Conservation (phyloP, 2,113 vertebrate genomes). For the Colistium nudipinnis region DNA sequence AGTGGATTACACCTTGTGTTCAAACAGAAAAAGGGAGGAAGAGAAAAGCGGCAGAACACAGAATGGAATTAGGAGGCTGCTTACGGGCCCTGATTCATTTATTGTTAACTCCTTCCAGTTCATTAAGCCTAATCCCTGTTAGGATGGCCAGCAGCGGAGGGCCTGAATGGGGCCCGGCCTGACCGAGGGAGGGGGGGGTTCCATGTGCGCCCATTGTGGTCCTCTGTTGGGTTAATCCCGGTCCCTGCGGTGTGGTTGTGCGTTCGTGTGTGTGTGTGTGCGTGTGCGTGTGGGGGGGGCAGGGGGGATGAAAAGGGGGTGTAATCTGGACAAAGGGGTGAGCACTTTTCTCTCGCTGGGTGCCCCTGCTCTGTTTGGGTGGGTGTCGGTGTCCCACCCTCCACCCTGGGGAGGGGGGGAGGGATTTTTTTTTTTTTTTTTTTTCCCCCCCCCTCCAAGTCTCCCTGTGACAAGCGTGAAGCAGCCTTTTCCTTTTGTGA, state of each 20-base stretch:
- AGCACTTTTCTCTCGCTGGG: conserved; percentile 52
- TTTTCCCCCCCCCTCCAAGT: conserved; percentile 55
- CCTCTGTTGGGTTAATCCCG: conserved; percentile 85
- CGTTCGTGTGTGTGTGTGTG: conserved; percentile 43
- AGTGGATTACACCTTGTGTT: conserved; percentile 98
- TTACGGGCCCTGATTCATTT: conserved; percentile 89
- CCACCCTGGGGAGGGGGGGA: conserved; percentile 57
- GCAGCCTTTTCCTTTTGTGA: conserved; percentile 76
- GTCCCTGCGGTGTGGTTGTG: conserved; percentile 76
- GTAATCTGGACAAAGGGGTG: conserved; percentile 62
- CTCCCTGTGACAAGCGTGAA: conserved; percentile 77
- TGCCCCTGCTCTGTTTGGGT: conserved; percentile 29
- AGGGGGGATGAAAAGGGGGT: conserved; percentile 45
- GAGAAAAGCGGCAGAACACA: conserved; percentile 84
- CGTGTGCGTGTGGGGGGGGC: conserved; percentile 36
- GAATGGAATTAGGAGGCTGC: conserved; percentile 90
- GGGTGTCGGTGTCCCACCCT: conserved; percentile 50
- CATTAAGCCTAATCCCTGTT: conserved; percentile 97
- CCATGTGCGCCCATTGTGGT: conserved; percentile 93
- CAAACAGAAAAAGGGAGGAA: conserved; percentile 78
- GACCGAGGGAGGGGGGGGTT: conserved; percentile 78
- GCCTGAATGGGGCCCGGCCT: conserved; percentile 86
- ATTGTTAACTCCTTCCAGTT: conserved; percentile 99
- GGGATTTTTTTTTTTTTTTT: conserved; percentile 2
- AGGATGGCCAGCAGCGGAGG: conserved; percentile 87